Evolutionary conservation across 92 coral and sea anemone genomes (phyloP), one percentile per base, ranked within the genome.

Genomic region (Pocillopora meandrina): DNA sequence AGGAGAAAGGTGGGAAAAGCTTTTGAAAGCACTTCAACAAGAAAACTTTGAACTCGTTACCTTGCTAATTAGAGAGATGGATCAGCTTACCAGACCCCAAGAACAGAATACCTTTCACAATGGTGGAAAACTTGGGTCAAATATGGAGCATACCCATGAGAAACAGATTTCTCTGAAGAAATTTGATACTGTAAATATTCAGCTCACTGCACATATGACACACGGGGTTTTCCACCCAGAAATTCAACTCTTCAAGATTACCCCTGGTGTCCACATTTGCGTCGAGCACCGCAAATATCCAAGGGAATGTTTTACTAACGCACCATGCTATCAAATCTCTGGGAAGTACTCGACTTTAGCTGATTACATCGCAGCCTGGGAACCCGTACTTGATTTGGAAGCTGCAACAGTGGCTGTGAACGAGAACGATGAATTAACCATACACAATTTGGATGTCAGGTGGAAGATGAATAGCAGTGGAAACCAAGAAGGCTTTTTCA

Each of bases 381-480:
- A 86, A 58, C 98, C 98, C 20, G 95, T 92, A 7, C 92, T 96
- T 61, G 94, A 91, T 78, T 89, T 96, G 87, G 99, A 96, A 74
- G 88, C 93, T 17, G 93, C 97, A 21, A 88, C 85, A 57, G 90
- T 57, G 10, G 95, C 99, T 2, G 94, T 96, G 9, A 59, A 74
- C 17, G 93, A 89, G 26, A 81, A 89, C 64, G 94, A 96, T 64
- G 97, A 86, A 19, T 90, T 92, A 59, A 84, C 93, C 18, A 89
- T 96, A 3, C 18, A 31, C 14, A 10, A 47, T 15, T 63, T 31
- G 75, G 81, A 69, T 68, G 82, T 71, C 70, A 12, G 17, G 42
- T 86, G 87, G 87, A 63, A 1, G 56, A 74, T 65, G 8, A 63
- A 55, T 2, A 7, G 26, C 2, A 59, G 47, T 2, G 89, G n/a